phyloP scores from a whole-genome alignment of 2,888 invertebrate genomes.

The Microchrysa polita region DNA sequence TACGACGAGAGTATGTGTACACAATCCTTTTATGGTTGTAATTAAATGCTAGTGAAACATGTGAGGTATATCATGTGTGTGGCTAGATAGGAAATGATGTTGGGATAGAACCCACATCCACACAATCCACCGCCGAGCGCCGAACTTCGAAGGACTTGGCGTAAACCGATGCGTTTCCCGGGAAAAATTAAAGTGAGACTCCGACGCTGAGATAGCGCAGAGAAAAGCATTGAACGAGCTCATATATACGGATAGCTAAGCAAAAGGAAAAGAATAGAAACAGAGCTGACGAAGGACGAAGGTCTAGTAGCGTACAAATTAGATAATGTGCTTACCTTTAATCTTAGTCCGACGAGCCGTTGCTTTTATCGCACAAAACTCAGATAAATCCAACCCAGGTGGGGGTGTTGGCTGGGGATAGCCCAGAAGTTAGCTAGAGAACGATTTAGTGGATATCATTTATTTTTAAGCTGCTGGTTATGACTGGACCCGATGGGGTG shows the following conservation, averaged over 20 bases:
- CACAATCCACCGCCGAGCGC: too few relatives aligned
- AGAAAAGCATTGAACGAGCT: too few relatives aligned
- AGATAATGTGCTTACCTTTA: constrained; percentile 20
- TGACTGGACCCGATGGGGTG: background rate
- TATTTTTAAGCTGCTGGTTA: constrained; percentile 3
- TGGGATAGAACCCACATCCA: background rate
- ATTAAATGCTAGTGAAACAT: constrained; percentile 1
- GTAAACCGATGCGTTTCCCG: too few relatives aligned
- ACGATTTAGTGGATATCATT: background rate
- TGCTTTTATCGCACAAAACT: constrained; percentile 8
- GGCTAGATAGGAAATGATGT: background rate
- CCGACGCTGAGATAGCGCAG: too few relatives aligned
- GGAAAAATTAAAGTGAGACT: constrained; percentile 1
- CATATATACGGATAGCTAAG: too few relatives aligned
- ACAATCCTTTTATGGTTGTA: constrained; percentile 20
- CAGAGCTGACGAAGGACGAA: too few relatives aligned
- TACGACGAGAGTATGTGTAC: too few relatives aligned
- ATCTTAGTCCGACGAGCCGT: background rate
- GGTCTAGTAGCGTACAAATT: background rate
- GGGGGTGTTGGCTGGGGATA: background rate
- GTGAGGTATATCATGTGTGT: background rate
- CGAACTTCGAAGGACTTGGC: too few relatives aligned
- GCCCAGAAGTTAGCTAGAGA: too few relatives aligned
- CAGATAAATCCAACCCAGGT: constrained; percentile 1
- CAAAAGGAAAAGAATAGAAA: background rate